Evolutionary conservation across 2,797 vertebrate species (phyloP).

Genomic region (Acanthurus leucopareius): DNA sequence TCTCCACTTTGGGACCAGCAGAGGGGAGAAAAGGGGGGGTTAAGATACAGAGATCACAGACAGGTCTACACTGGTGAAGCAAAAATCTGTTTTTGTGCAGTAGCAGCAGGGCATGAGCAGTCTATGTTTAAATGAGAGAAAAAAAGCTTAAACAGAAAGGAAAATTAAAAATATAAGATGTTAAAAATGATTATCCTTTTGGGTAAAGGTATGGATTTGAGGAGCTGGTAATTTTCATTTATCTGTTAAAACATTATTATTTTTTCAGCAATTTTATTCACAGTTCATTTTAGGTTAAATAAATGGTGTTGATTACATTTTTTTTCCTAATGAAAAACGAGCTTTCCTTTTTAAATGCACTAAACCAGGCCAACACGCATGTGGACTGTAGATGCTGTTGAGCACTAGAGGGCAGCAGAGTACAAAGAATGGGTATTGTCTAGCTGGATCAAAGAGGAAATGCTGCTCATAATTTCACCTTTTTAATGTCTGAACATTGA

Average conservation of each 20-base stretch:
- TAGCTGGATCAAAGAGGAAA: not conserved
- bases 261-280: not conserved
- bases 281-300: not conserved
- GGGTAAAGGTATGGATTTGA: not conserved
- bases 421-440: constrained; percentile 37
- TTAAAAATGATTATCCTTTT: not conserved
- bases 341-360: not conserved
- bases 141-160: not conserved
- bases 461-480: not conserved
- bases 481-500: not conserved
- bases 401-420: constrained; percentile 80
- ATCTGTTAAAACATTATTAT: not conserved
- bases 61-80: not conserved
- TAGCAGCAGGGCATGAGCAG: not conserved
- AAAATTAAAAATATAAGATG: not conserved
- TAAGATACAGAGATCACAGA: not conserved
- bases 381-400: constrained; percentile 1
- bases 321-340: not conserved
- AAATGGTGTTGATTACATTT: not conserved
- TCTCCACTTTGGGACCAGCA: not conserved
- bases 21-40: not conserved
- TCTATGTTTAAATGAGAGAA: not conserved
- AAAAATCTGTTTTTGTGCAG: not conserved
- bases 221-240: not conserved
- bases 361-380: not conserved